phyloP scores from a whole-genome alignment of 37 sponge, comb jelly and placozoan genomes.

The Axinella damicornis region DNA sequence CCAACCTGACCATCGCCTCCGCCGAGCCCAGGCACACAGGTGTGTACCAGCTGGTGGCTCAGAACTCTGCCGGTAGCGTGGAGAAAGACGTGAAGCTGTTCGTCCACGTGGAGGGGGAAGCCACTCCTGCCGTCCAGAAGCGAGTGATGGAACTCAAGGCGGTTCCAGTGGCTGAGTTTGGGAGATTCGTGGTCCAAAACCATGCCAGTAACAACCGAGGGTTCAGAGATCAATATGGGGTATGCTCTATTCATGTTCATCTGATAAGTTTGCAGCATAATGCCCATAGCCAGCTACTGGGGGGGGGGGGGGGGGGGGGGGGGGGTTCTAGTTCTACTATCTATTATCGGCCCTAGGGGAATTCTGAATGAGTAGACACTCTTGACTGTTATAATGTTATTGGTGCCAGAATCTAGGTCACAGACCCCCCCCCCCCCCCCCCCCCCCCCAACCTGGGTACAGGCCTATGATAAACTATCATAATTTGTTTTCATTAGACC shows the following conservation, averaged over 20 bases:
- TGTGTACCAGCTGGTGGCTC: constrained; percentile 43
- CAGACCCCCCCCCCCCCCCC: too few species aligned
- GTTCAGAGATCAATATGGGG: constrained; percentile 35
- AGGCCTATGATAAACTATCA: too few species aligned
- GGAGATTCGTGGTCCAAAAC: constrained; percentile 22
- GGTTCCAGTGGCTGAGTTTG: constrained; percentile 43
- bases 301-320: too few species aligned
- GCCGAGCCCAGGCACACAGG: constrained; percentile 43
- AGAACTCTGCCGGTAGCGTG: constrained; percentile 11
- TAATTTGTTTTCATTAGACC: neutral
- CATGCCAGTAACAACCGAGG: constrained; percentile 47
- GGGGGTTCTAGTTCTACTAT: too few species aligned
- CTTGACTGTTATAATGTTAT: too few species aligned
- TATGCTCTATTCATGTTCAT: neutral
- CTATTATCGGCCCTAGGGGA: too few species aligned
- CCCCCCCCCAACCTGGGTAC: too few species aligned
- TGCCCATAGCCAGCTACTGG: too few species aligned
- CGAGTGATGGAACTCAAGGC: neutral
- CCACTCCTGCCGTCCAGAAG: neutral
- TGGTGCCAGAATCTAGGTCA: too few species aligned
- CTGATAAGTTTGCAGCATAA: too few species aligned
- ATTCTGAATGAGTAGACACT: too few species aligned
- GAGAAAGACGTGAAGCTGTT: constrained; percentile 22
- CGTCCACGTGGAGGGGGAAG: constrained; percentile 11
- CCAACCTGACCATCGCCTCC: constrained; percentile 28